Base-by-base conservation (phyloP, 2,797 vertebrate genomes). In the Pipistrellus kuhlii region DNA sequence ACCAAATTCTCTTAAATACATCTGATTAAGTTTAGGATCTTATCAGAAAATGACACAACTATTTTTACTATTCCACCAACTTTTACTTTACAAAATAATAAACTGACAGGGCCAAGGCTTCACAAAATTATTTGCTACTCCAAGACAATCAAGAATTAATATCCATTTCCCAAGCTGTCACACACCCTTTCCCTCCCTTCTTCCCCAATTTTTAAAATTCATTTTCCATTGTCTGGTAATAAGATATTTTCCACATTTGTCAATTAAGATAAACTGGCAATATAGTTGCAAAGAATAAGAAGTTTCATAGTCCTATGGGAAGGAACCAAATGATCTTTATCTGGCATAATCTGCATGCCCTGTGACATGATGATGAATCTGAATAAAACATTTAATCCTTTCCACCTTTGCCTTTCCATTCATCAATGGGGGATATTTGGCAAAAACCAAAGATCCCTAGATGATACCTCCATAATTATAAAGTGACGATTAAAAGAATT, bases 81-180 rank as follows among this genome's bases (percentile, higher is more conserved):
- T 84, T 77, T 85, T 72, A 44, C 55, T 84, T 84, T 81, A 88
- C 5, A 91, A 94, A 92, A 85, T 55, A 91, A 91, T 69, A 68
- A 64, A 89, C 17, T 76, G 62, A 95, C 2, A 83, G 8, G 17
- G 93, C 12, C n/a, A 93, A 94, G 23, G 35, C 38, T 86, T 76
- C 69, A 94, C 17, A 85, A 80, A 93, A 82, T 81, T 53, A 91
- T 59, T 53, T 83, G 72, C 23, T 78, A 94, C 25, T 53, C 85
- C 59, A 92, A 90, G 18, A 85, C 59, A 85, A 73, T 68, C 23
- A 69, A 87, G 30, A 69, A 75, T 77, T 77, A 55, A 77, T 20
- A 53, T 0, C 3, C 57, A 88, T 88, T 91, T 85, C 23, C 81
- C 18, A 90, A 77, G 25, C 41, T 32, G 41, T 38, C 21, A 48